phyloP scores from a whole-genome alignment of 2,797 vertebrate genomes.

The Dermochelys coriacea region DNA sequence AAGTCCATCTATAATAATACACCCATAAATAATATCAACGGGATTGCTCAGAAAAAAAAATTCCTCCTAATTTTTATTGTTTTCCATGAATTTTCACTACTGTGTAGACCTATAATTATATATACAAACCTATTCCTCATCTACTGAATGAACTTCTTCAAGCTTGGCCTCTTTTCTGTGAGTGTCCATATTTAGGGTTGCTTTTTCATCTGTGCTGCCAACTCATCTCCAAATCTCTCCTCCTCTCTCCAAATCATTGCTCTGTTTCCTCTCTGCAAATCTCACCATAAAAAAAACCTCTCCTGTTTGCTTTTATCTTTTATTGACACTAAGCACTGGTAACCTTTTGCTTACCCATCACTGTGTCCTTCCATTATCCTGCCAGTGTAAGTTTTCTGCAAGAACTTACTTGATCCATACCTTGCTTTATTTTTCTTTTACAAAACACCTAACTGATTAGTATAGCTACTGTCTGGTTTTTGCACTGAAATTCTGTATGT shows the following conservation, averaged over 20 bases:
- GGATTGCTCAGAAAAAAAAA: neutral
- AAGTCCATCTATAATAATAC: neutral
- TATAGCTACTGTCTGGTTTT: neutral
- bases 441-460: neutral
- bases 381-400: neutral
- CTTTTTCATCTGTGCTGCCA: neutral
- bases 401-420: neutral
- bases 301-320: neutral
- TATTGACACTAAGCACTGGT: neutral
- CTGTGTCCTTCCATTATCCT: neutral
- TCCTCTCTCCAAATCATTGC: neutral
- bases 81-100: neutral
- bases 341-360: neutral
- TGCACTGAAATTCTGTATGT: neutral
- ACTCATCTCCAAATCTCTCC: neutral
- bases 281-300: neutral
- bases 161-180: neutral
- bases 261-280: neutral
- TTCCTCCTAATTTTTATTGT: neutral
- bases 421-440: neutral
- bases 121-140: neutral
- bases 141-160: neutral
- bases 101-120: neutral
- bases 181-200: neutral
- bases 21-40: neutral